Base-by-base conservation (phyloP, 2,113 vertebrate species). In the Turdus rufiventris region DNA sequence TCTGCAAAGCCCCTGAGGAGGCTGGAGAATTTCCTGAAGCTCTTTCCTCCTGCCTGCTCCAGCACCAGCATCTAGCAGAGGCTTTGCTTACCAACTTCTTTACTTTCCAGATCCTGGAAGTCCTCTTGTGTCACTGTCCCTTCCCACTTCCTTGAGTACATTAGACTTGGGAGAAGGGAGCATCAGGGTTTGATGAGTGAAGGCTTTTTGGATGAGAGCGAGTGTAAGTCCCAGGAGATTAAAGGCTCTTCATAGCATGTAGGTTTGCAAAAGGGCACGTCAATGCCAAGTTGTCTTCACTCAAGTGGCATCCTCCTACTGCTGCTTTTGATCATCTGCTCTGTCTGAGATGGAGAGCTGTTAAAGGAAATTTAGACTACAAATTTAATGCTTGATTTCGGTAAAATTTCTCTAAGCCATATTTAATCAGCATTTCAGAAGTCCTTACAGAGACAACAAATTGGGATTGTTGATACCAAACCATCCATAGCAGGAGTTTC, bases 1-100 rank as follows among this genome's bases (percentile, higher is more conserved):
- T 95, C 88, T 95, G 71, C 63, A 92, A 95, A 96, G 89, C 78
- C 83, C 58, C 62, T 73, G 96, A 92, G 92, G 86, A 95, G 92
- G 86, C 71, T 77, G 91, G 90, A 93, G 91, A 96, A 93, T 95
- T 96, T 96, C 86, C 91, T 90, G 86, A 80, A 70, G 71, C 50
- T 94, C 87, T 48, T 58, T 88, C 51, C 71, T 93, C 45, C 75
- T 84, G 67, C 60, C 57, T 47, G 51, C 53, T 79, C 50, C 13
- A 2, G 34, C 71, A 68, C 38, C 74, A 93, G 58, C 73, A 67
- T 72, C 74, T 45, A 76, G 60, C 60, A 76, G 78, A 92, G 56
- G 34, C 60, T 89, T 89, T 4, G 5, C 71, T 79, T 77, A 58
- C 66, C 71, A 24, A 1, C 60, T 56, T 47, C 73, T 79, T 84